Percentiles rank a stretch among this genome's conserved stretches.
These are phyloP conservation scores for Brachionus plicatilis DNA, from an alignment of 1,140 invertebrate genomes.

Conservation along the genomic window DNA sequence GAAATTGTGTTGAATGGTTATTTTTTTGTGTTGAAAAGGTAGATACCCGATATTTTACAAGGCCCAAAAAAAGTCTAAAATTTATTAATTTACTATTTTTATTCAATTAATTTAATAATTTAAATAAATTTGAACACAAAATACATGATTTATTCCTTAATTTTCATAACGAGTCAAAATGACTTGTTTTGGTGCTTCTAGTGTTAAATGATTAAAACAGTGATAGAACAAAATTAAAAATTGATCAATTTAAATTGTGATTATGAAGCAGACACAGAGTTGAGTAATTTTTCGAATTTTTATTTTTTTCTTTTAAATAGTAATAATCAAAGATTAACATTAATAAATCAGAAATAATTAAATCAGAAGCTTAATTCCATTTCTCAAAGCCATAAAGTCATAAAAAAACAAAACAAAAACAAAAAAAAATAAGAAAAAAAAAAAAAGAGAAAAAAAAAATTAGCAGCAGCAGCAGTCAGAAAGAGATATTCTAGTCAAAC, in stretches of 20 bases:
- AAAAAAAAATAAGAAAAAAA: background rate
- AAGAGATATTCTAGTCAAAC: background rate
- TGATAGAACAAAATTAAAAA: too few relatives aligned
- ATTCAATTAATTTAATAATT: too few relatives aligned
- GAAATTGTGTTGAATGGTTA: too few relatives aligned
- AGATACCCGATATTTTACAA: too few relatives aligned
- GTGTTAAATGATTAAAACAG: too few relatives aligned
- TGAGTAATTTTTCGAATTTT: background rate
- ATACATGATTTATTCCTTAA: too few relatives aligned
- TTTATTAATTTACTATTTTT: too few relatives aligned
- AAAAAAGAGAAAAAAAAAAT: background rate
- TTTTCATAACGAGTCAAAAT: too few relatives aligned
- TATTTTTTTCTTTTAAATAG: background rate
- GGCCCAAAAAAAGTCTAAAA: too few relatives aligned
- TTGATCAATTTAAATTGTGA: background rate
- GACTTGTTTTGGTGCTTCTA: too few relatives aligned
- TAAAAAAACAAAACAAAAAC: background rate
- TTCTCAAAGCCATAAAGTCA: background rate
- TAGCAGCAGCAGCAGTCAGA: background rate
- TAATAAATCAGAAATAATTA: constrained; percentile 3
- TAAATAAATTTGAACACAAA: too few relatives aligned
- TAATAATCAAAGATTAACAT: background rate
- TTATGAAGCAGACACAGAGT: background rate
- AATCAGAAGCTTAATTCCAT: constrained; percentile 10
- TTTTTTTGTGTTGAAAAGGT: too few relatives aligned